phyloP scores from a whole-genome alignment of 2,888 invertebrate genomes.

The Anoplius nigerrimus region DNA sequence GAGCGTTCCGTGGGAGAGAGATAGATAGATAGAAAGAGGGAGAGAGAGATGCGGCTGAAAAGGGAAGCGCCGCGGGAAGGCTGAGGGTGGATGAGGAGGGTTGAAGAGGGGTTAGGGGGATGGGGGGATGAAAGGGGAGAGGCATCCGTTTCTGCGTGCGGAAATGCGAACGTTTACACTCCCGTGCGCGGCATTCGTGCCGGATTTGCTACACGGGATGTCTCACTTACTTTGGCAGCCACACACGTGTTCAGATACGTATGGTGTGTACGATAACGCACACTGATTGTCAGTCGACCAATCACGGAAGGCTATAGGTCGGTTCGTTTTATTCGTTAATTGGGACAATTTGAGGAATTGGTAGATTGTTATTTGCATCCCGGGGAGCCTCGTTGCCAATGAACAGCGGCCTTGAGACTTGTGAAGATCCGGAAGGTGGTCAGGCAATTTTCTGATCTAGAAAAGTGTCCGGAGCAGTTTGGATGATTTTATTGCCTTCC shows the following conservation, averaged over 20 bases:
- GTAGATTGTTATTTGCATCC: conserved; percentile 15
- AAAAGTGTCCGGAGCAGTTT: too few relatives aligned
- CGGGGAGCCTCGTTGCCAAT: conserved; percentile 1
- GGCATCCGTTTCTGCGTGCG: neutral
- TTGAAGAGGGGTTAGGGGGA: neutral
- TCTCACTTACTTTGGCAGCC: neutral
- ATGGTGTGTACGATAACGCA: neutral
- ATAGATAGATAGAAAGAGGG: neutral
- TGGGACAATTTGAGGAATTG: conserved; percentile 54
- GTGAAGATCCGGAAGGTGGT: conserved; percentile 37
- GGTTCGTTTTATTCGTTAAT: conserved; percentile 63
- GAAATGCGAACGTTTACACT: conserved; percentile 11
- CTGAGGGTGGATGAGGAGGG: conserved; percentile 10
- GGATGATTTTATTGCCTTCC: too few relatives aligned
- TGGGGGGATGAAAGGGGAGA: neutral
- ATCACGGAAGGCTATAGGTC: conserved; percentile 51
- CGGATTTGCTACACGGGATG: neutral
- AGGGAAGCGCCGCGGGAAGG: neutral
- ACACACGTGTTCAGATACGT: too few relatives aligned
- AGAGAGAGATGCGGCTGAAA: neutral
- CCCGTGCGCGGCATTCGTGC: neutral
- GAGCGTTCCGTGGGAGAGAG: too few relatives aligned
- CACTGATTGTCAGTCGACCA: conserved; percentile 50
- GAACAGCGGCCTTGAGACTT: neutral
- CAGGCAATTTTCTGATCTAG: conserved; percentile 30